These are phyloP conservation scores for Centrocercus urophasianus DNA, from an alignment of 2,113 vertebrate species.

Conservation along the genomic window DNA sequence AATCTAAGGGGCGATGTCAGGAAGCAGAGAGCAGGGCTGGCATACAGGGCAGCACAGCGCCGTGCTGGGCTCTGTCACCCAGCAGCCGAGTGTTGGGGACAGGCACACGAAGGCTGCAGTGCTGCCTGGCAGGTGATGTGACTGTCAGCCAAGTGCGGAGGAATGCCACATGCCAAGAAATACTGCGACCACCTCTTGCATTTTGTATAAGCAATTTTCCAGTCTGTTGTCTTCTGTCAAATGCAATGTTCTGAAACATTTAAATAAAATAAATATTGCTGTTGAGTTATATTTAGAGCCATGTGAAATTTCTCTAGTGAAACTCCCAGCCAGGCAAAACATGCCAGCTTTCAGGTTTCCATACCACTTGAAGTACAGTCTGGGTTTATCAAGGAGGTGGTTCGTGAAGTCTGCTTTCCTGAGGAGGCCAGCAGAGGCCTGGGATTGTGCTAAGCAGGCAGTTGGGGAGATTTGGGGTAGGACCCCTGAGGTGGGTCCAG, in stretches of 20 bases:
- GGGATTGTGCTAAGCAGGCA: rapidly evolving
- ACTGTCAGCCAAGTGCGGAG: conserved; percentile 30
- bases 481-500: not conserved
- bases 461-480: not conserved
- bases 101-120: not conserved
- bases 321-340: conserved; percentile 57
- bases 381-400: not conserved
- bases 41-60: not conserved
- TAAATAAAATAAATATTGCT: conserved; percentile 73
- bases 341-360: conserved; percentile 25
- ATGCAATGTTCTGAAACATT: conserved; percentile 75
- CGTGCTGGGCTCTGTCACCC: not conserved
- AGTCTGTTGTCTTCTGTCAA: conserved; percentile 75
- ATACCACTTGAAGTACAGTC: not conserved
- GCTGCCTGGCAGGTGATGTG: not conserved
- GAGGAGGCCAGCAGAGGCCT: not conserved
- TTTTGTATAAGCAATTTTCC: conserved; percentile 76
- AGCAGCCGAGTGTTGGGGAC: not conserved
- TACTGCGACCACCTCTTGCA: conserved; percentile 66
- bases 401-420: not conserved
- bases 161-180: conserved; percentile 44
- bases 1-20: rapidly evolving
- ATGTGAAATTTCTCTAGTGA: conserved; percentile 50
- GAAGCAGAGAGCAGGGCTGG: not conserved
- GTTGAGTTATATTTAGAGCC: conserved; percentile 67